These are phyloP conservation scores for Craseonycteris thonglongyai DNA, from an alignment of 2,113 vertebrate species.

Conservation along the genomic window DNA sequence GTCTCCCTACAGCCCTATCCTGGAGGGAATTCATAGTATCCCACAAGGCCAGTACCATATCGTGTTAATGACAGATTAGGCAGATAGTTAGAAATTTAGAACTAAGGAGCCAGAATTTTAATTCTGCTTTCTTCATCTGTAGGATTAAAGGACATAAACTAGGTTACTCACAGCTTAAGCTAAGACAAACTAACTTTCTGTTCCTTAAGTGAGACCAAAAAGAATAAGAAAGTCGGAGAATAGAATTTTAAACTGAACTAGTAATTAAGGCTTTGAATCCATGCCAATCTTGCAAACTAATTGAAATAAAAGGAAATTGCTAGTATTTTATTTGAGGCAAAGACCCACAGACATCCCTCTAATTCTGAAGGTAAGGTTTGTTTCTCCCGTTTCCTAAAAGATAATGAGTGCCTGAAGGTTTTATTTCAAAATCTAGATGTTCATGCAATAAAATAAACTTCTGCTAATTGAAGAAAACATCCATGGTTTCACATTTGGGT, in stretches of 20 bases:
- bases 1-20: neutral
- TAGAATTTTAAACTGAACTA: neutral
- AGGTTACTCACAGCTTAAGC: neutral
- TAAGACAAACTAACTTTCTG: neutral
- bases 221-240: neutral
- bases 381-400: conserved; percentile 17
- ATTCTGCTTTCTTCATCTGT: neutral
- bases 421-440: conserved; percentile 18
- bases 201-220: conserved; percentile 12
- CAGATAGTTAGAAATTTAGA: neutral
- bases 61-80: neutral
- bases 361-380: neutral
- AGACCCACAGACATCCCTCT: neutral
- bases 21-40: neutral
- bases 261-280: conserved; percentile 15
- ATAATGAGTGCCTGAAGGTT: neutral
- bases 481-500: neutral
- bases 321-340: neutral
- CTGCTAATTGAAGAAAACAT: neutral
- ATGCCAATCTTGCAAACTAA: neutral
- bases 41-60: too few species aligned
- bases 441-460: neutral
- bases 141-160: neutral
- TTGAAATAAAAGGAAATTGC: conserved; percentile 10
- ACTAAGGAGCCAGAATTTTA: neutral